Base-by-base conservation (phyloP, 2,888 invertebrate species). In the Acrobasis consociella region DNA sequence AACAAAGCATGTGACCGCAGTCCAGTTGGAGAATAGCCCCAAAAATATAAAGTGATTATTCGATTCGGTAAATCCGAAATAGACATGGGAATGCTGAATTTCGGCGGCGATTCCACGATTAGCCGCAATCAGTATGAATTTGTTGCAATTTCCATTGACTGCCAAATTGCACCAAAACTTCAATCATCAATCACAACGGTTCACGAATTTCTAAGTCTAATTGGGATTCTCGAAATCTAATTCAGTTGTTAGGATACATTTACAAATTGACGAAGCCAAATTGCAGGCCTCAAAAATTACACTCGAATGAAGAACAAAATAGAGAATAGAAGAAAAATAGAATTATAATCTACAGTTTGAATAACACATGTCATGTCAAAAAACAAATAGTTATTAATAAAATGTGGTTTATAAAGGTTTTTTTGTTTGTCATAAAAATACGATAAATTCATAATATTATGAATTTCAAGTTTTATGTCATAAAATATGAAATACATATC, bases 121-220 rank as follows among this genome's bases (percentile, higher is more conserved):
- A 90, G 84, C 76, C 82, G 80, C 87, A 89, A 90, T 91, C 89
- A 86, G 79, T 77, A 76, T 73, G 81, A 73, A 80, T 86, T 84
- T 80, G 82, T 85, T 82, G 91, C 90, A 91, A 91, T 92, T 89
- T 89, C 69, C 90, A 91, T 85, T 91, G 91, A 91, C 91, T 91
- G 91, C 81, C 72, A 92, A 92, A 92, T 92, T 92, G 84, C 80
- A 73, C 72, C 70, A 76, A 76, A 79, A 75, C 77, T 79, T 81
- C 82, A 83, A 79, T 82, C 86, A 86, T 87, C 87, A 86, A 86
- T 86, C 84, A 81, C 72, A 67, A 66, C 65, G 76, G 79, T 78
- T 77, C 69, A 62, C 69, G 72, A 42, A 22, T 22, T 17, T 56
- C 42, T 42, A 17, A 39, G 17, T 60, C 50, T 51, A 60, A 49